Evolutionary conservation across 1,140 invertebrate genomes (phyloP).

Genomic region (Drosophila nigrodunni): DNA sequence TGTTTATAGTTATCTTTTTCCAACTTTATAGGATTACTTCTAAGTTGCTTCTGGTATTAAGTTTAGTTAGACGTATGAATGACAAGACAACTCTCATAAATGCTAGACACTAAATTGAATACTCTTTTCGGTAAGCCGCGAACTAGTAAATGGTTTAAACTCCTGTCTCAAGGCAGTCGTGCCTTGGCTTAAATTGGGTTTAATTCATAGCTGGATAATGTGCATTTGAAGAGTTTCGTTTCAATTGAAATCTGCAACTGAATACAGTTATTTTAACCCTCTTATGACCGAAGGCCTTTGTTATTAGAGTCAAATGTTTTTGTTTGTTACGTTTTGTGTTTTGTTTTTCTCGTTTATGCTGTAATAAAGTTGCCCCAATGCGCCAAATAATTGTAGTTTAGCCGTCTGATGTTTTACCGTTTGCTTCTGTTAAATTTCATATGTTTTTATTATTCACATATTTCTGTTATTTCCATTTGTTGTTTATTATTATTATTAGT

Average conservation of each 20-base stretch:
- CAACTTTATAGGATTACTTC: too few relatives aligned
- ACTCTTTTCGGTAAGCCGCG: not conserved
- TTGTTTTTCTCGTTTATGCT: conserved; percentile 28
- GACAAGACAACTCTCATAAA: too few relatives aligned
- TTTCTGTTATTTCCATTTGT: conserved; percentile 18
- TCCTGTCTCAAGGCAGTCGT: conserved; percentile 29
- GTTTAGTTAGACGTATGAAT: too few relatives aligned
- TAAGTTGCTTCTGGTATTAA: too few relatives aligned
- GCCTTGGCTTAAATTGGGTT: conserved; percentile 13
- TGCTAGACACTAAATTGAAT: not conserved
- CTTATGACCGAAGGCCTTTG: conserved; percentile 20
- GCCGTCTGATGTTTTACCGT: conserved; percentile 32
- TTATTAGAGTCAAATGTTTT: not conserved
- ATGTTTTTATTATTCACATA: not conserved
- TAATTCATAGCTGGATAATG: conserved; percentile 29
- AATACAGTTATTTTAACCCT: not conserved
- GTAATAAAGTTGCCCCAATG: conserved; percentile 67
- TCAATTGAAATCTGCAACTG: conserved; percentile 21
- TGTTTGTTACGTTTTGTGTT: not conserved
- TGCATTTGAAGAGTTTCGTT: conserved; percentile 29
- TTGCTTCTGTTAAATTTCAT: conserved; percentile 30
- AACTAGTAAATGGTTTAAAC: not conserved
- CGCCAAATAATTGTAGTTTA: conserved; percentile 24
- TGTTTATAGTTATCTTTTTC: too few relatives aligned
- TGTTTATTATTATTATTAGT: not conserved